Evolutionary conservation across 2,113 vertebrate genomes (phyloP), one percentile per base, ranked within the genome.

Genomic region (Pygathrix nemaeus): DNA sequence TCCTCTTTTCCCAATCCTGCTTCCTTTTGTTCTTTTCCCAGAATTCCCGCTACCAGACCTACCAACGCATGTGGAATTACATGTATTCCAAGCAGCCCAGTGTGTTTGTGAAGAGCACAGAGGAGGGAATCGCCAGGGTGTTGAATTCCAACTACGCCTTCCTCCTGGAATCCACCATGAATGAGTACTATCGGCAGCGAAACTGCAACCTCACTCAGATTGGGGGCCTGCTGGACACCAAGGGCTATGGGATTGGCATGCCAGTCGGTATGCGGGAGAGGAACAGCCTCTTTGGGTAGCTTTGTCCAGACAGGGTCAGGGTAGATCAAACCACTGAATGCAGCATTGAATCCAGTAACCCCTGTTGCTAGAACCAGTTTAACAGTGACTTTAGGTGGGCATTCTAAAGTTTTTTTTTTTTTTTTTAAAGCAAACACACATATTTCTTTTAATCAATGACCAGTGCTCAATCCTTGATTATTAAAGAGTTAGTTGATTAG

Each of bases 121-220:
- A 99, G 98, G 99, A 99, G 94, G 99, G 99, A 38, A 99, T 99
- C 4, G 99, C 99, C 1, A 99, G 99, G 0, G 99, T 99, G 97
- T 99, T 99, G 97, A 99, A 99, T 97, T 99, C 99, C 97, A 99
- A 99, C 98, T 99, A 99, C 3, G 99, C 99, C 97, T 99, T 99
- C 99, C 98, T 99, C 92, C 99, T 99, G 97, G 99, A 99, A 98
- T 99, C 99, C 98, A 99, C 99, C 98, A 99, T 99, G 99, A 99
- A 99, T 80, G 99, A 99, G 98, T 99, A 99, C 98, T 99, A 99
- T 96, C 99, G 99, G 38, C 99, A 99, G 98, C 99, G 99, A 94
- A 99, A 99, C 99, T 99, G 99, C 98, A 99, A 99, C 99, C 99
- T 99, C 98, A 99, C 99, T 89, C 99, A 99, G 99, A 99, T 99